Base-by-base conservation (phyloP, 2,113 vertebrate genomes). In the Gymnocephalus cernua region DNA sequence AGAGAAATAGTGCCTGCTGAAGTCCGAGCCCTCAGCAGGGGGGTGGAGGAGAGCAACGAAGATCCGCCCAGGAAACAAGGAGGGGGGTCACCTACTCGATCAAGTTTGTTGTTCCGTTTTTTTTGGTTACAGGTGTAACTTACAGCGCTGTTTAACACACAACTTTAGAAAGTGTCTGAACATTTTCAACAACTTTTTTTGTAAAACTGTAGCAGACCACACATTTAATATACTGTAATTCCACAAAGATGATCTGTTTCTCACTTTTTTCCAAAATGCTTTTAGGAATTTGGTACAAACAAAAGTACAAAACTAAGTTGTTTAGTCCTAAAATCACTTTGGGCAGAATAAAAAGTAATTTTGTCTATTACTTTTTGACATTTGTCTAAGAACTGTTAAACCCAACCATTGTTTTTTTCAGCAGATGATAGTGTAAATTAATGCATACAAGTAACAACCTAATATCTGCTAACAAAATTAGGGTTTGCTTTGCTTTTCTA, bases 51-150 rank as follows among this genome's bases (percentile, higher is more conserved):
- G 65, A 75, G 75, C 25, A 15, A 2, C 0, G 11, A 35, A 44
- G 91, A 70, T 18, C 90, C 90, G 90, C 92, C 90, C 91, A 78
- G n/a, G 64, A 77, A 35, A 14, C 53, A 25, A 13, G 12, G 18
- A 53, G 25, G 54, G 27, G 32, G 25, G 45, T 1, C 51, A 16
- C 21, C 51, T 11, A 8, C 9, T 11, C 58, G 1, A 2, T 21
- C 44, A 6, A 13, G 70, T 16, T n/a, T 6, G 25, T n/a, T 6
- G 25, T 15, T 35, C 14, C 6, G 1, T 6, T 41, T 29, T 48
- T n/a, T 44, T 59, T 50, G 12, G 45, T 44, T 32, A 25, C 84
- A 86, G 86, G 86, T 87, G 74, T 3, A 41, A 41, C 38, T 11
- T 9, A 1, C 32, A 54, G 18, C 58, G 32, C 25, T 8, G 15